phyloP scores from a whole-genome alignment of 2,888 invertebrate genomes.

The Xestia xanthographa region DNA sequence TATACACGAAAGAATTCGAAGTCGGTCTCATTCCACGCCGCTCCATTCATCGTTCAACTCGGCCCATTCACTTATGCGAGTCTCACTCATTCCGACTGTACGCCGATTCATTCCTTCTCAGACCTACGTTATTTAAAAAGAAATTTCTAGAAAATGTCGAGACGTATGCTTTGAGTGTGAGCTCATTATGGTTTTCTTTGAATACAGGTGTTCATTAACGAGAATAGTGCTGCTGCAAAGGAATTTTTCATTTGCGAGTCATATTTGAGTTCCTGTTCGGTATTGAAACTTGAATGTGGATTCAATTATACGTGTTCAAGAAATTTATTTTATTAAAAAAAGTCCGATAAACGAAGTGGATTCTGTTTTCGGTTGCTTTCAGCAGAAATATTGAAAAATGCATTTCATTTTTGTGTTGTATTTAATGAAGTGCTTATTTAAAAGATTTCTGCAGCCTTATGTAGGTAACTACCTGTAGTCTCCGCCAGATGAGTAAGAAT shows the following conservation, averaged over 20 bases:
- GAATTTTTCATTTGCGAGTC: constrained; percentile 87
- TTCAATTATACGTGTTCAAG: constrained; percentile 67
- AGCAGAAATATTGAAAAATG: not conserved
- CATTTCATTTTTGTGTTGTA: not conserved
- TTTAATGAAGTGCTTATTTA: not conserved
- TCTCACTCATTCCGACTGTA: constrained; percentile 59
- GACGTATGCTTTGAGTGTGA: constrained; percentile 81
- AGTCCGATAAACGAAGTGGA: constrained; percentile 20
- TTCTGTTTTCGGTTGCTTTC: constrained; percentile 4
- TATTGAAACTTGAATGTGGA: constrained; percentile 69
- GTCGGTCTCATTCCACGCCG: constrained; percentile 57
- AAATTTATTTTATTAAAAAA: constrained; percentile 58
- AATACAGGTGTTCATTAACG: constrained; percentile 78
- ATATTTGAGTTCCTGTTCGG: constrained; percentile 74
- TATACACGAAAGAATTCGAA: constrained; percentile 51
- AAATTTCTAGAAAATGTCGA: constrained; percentile 79
- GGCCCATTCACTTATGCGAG: constrained; percentile 62
- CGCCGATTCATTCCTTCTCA: constrained; percentile 68
- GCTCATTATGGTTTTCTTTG: constrained; percentile 79
- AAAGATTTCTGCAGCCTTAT: not conserved
- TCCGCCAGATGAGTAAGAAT: no score
- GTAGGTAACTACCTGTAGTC: not conserved
- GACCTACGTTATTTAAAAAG: constrained; percentile 74
- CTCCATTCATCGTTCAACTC: constrained; percentile 62
- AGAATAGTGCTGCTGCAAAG: constrained; percentile 67